Conservation (phyloP, 2,888 invertebrate species). For the Pristionchus fissidentatus region DNA sequence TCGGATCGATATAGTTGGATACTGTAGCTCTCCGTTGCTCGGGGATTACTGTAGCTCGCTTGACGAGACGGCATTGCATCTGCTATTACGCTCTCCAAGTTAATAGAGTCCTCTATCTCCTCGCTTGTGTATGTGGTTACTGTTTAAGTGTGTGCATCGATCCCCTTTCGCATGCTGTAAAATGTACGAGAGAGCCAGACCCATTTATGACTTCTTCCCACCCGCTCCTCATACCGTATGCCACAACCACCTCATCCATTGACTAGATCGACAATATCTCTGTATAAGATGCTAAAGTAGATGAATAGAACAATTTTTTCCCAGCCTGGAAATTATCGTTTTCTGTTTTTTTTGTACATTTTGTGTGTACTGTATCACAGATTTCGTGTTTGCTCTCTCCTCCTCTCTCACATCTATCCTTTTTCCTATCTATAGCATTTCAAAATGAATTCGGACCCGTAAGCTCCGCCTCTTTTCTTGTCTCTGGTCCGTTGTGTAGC, state of each 20-base stretch:
- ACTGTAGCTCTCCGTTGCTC: not conserved
- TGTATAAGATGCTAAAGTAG: not conserved
- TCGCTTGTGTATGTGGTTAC: not conserved
- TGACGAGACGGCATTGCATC: not conserved
- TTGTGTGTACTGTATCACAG: constrained; percentile 19
- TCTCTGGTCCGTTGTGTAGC: constrained; percentile 32
- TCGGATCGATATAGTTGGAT: not conserved
- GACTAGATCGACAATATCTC: not conserved
- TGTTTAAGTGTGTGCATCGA: not conserved
- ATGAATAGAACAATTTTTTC: not conserved
- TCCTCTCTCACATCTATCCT: not conserved
- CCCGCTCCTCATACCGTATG: constrained; percentile 8
- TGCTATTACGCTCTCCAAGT: not conserved
- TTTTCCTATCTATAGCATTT: constrained; percentile 24
- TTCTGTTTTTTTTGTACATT: constrained; percentile 32
- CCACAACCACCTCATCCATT: not conserved
- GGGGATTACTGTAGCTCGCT: not conserved
- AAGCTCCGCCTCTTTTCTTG: constrained; percentile 19
- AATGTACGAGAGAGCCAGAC: not conserved
- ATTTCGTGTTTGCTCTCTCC: constrained; percentile 17
- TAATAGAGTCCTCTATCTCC: constrained; percentile 4
- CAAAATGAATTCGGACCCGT: constrained; percentile 33
- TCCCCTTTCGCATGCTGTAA: not conserved
- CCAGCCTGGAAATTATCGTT: not conserved
- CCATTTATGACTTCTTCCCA: constrained; percentile 16